phyloP scores from a whole-genome alignment of 2,888 invertebrate species.

The Diaprepes abbreviatus region DNA sequence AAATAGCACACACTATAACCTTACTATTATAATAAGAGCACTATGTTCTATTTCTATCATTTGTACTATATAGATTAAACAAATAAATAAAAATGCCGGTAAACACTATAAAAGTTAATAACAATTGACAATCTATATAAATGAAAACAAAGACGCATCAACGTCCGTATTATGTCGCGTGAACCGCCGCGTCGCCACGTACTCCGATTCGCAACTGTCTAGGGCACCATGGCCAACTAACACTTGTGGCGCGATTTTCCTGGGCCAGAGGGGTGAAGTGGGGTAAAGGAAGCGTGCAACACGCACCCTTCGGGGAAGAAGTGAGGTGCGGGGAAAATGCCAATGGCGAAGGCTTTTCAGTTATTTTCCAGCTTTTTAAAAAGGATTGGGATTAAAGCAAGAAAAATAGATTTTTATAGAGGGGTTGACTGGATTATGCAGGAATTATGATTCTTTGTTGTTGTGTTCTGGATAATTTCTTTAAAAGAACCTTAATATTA shows the following conservation, averaged over 20 bases:
- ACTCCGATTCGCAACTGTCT: conserved; percentile 56
- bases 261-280: conserved; percentile 34
- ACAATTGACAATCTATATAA: conserved; percentile 33
- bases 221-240: conserved; percentile 58
- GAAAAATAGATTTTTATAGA: background rate
- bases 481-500: no score
- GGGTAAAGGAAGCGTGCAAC: conserved; percentile 37
- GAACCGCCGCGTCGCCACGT: conserved; percentile 41
- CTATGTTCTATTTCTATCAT: background rate
- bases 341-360: conserved; percentile 15
- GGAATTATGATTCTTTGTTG: background rate
- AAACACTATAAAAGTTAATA: conserved; percentile 5
- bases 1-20: background rate
- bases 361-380: conserved; percentile 4
- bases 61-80: background rate
- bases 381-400: background rate
- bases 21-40: background rate
- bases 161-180: conserved; percentile 33
- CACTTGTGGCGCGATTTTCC: conserved; percentile 59
- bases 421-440: background rate
- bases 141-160: conserved; percentile 41
- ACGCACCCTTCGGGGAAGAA: conserved; percentile 43
- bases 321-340: conserved; percentile 21
- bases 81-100: background rate
- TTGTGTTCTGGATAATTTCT: background rate